Evolutionary conservation across 2,888 invertebrate genomes (phyloP).

Genomic region (Rotaria socialis): DNA sequence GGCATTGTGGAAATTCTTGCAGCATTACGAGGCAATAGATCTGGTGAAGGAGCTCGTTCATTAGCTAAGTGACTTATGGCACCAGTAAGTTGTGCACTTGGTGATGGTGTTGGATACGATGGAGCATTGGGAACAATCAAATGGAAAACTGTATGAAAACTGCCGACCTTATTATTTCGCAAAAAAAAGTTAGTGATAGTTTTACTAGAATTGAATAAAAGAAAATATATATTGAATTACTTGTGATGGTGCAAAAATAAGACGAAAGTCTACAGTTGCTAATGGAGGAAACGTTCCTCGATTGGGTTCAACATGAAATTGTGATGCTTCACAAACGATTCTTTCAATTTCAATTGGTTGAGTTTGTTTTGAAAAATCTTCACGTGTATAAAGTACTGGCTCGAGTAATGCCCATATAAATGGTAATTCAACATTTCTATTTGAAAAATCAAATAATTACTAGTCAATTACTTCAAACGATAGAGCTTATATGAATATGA

Average conservation of each 20-base stretch:
- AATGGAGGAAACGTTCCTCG: slow-evolving; percentile 3
- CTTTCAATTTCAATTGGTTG: slow-evolving; percentile 1
- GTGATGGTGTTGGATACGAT: neutral
- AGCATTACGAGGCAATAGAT: neutral
- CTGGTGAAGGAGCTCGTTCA: neutral
- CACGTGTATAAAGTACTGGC: neutral
- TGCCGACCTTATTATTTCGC: neutral
- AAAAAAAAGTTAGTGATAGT: neutral
- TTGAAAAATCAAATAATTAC: neutral
- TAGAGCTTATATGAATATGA: no score
- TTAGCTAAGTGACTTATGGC: neutral
- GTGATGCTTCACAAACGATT: neutral
- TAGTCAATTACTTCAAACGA: no score
- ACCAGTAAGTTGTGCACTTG: neutral
- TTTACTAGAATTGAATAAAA: neutral
- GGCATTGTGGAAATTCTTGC: neutral
- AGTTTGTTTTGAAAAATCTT: slow-evolving; percentile 23
- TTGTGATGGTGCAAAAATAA: slow-evolving; percentile 26
- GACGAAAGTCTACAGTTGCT: neutral
- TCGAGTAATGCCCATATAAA: neutral
- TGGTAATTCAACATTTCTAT: slow-evolving; percentile 32
- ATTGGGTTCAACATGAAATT: neutral
- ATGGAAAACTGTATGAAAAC: slow-evolving; percentile 3
- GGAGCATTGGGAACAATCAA: neutral
- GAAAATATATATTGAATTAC: neutral